Evolutionary conservation across 2,113 vertebrate genomes (phyloP).

Genomic region (Gracilinanus agilis): DNA sequence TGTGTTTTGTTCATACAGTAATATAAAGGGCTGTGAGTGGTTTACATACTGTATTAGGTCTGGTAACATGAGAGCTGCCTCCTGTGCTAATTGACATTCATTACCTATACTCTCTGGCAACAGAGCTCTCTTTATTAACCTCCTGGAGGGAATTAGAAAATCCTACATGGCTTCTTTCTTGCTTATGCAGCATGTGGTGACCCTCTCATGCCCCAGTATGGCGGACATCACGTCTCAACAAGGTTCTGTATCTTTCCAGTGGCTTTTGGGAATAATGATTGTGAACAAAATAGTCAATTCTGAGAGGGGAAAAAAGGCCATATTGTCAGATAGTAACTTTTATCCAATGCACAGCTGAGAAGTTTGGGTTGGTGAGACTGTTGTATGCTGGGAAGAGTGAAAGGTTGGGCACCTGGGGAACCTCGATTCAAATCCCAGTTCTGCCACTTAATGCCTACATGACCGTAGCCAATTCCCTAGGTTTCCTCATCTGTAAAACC

Average conservation of each 20-base stretch:
- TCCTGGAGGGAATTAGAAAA: conserved; percentile 54
- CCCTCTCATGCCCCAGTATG: conserved; percentile 3
- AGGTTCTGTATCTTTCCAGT: not conserved
- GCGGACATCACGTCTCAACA: not conserved
- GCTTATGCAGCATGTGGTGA: conserved; percentile 1
- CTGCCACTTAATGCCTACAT: not conserved
- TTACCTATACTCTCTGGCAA: conserved; percentile 30
- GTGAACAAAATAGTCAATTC: not conserved
- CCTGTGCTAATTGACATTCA: not conserved
- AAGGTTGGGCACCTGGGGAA: not conserved
- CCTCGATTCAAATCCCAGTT: not conserved
- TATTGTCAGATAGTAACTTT: not conserved
- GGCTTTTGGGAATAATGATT: not conserved
- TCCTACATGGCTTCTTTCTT: not conserved
- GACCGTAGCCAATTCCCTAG: not conserved
- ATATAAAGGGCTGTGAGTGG: not conserved
- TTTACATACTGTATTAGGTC: not conserved
- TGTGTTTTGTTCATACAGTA: not conserved
- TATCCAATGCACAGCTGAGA: not conserved
- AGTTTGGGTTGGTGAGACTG: not conserved
- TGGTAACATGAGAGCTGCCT: not conserved
- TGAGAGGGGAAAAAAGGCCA: not conserved
- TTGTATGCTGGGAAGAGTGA: not conserved
- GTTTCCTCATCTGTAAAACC: not conserved
- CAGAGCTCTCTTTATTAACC: not conserved